phyloP scores from a whole-genome alignment of 1,140 invertebrate genomes.

The Ceratitis capitata region DNA sequence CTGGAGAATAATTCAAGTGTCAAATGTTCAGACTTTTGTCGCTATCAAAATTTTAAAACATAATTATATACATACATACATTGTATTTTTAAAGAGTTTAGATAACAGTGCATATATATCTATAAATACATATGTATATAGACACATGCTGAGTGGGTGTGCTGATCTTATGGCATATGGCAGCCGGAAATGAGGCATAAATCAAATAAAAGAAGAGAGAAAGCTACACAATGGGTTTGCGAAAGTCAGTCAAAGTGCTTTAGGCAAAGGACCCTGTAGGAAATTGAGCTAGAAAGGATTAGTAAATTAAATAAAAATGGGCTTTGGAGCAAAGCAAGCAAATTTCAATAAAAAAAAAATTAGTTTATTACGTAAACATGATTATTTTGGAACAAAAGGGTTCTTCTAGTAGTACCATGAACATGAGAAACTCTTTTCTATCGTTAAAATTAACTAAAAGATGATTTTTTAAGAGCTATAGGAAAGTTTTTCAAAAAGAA shows the following conservation, averaged over 20 bases:
- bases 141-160: background rate
- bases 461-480: too few relatives aligned
- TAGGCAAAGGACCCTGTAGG: background rate
- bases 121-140: background rate
- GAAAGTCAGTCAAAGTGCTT: background rate
- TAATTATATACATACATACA: background rate
- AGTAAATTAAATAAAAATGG: background rate
- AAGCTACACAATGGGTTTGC: background rate
- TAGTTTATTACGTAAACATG: too few relatives aligned
- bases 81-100: background rate
- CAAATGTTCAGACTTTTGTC: background rate
- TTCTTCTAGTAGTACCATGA: too few relatives aligned
- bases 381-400: too few relatives aligned
- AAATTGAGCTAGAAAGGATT: background rate
- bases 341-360: too few relatives aligned
- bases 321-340: too few relatives aligned
- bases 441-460: too few relatives aligned
- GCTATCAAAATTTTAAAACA: background rate
- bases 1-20: background rate
- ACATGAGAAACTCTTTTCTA: too few relatives aligned
- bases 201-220: constrained; percentile 55
- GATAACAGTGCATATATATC: background rate
- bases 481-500: too few relatives aligned
- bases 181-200: constrained; percentile 64
- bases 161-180: constrained; percentile 34